Evolutionary conservation across 2,888 invertebrate genomes (phyloP), one percentile per base, ranked within the genome.

Genomic region (Drosophila anomelani): DNA sequence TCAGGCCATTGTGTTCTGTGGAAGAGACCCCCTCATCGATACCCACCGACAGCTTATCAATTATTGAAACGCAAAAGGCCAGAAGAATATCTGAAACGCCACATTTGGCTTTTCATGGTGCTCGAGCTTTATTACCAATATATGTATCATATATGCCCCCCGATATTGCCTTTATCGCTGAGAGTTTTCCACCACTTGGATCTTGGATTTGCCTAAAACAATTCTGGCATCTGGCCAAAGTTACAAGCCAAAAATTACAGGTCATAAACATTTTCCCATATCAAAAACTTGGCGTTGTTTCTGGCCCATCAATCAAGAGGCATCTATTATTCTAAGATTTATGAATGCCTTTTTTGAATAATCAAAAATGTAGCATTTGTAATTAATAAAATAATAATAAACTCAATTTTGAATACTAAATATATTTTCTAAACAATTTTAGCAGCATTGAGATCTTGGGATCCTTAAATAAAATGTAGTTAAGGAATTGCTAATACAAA

Each of bases 91-190:
- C 23, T 23, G 39, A 68, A 59, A 26, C 32, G 49, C 46, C 13
- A 29, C 36, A 46, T 67, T 66, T 57, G 75, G 53, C 51, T 20
- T 75, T 75, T 67, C 67, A 67, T 51, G 72, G 67, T 75, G 75
- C 32, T 41, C 51, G 17, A 41, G 15, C 67, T 57, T 72, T 32
- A 57, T 69, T 71, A 23, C 41, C 39, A 1, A 36, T 36, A 36
- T n/a, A 41, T 26, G 26, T 26, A 26, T 26, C 36, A 32, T n/a
- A 29, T 39, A 55, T 72, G 38, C 41, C 44, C n/a, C 49, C 34
- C 32, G 13, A 46, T 70, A 36, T 66, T 20, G 51, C 46, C 51
- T 41, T 60, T 36, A 51, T 51, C 54, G 54, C 54, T 49, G 41
- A 61, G 62, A 73, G 39, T 67, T 67, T 67, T 69, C 39, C 34